Conservation (phyloP, 2,888 invertebrate genomes). For the Caenorhabditis becei region DNA sequence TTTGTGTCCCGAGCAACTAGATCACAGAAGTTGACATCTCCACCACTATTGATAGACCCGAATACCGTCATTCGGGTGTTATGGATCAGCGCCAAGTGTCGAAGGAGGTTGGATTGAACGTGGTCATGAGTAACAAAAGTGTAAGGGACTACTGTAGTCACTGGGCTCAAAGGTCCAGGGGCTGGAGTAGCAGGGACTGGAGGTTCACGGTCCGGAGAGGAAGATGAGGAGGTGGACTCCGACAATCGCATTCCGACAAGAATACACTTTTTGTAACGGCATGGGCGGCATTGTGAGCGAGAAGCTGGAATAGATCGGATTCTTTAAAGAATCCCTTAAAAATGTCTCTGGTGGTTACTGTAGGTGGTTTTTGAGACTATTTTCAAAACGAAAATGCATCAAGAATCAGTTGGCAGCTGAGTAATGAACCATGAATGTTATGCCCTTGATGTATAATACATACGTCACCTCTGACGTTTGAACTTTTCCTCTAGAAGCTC, state of each 20-base stretch:
- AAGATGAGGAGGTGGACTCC: too few relatives aligned
- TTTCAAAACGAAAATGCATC: too few relatives aligned
- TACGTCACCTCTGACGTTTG: too few relatives aligned
- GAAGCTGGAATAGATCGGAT: neutral
- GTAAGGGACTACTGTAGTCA: neutral
- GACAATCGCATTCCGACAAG: conserved; percentile 29
- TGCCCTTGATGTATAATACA: too few relatives aligned
- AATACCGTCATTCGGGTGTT: neutral
- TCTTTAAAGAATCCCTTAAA: neutral
- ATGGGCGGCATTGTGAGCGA: conserved; percentile 22
- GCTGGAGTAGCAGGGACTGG: too few relatives aligned
- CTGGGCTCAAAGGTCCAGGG: neutral
- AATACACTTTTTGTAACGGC: conserved; percentile 35
- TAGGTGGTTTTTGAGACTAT: too few relatives aligned
- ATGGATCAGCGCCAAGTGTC: neutral
- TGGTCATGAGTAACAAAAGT: conserved; percentile 23
- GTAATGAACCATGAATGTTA: too few relatives aligned
- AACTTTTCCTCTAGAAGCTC: neutral
- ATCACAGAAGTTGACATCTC: conserved; percentile 28
- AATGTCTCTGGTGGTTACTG: neutral
- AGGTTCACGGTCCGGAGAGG: neutral
- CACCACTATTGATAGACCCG: conserved; percentile 15
- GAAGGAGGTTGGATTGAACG: conserved; percentile 3
- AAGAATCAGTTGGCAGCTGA: too few relatives aligned
- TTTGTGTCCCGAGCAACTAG: conserved; percentile 15